Percentiles rank a stretch among this genome's conserved stretches.
These are phyloP conservation scores for Drosophila ercepeae DNA, from an alignment of 1,140 invertebrate species.

Conservation along the genomic window DNA sequence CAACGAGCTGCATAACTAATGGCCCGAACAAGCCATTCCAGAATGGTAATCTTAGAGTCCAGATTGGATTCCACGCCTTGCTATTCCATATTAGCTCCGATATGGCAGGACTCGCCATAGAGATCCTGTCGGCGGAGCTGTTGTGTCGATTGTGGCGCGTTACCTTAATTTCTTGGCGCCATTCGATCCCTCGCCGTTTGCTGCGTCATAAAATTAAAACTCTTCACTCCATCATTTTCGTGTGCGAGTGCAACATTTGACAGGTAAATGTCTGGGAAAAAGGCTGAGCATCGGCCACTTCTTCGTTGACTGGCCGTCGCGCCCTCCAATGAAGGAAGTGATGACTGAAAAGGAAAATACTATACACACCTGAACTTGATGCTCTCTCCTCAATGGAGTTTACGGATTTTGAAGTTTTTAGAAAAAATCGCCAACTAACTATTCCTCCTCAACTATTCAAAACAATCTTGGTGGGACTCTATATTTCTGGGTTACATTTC, in stretches of 20 bases:
- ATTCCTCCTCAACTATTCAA: too few relatives aligned
- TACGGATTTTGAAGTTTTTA: neutral
- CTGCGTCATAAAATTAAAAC: slow-evolving; percentile 81
- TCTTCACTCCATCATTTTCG: slow-evolving; percentile 82
- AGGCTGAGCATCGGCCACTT: slow-evolving; percentile 41
- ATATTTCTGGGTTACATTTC: too few relatives aligned
- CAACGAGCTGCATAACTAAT: slow-evolving; percentile 67
- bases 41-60: neutral
- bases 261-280: slow-evolving; percentile 80
- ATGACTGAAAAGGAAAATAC: neutral
- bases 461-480: too few relatives aligned
- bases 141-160: slow-evolving; percentile 77
- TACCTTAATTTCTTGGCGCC: slow-evolving; percentile 81
- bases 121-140: slow-evolving; percentile 20
- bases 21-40: slow-evolving; percentile 34
- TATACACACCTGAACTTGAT: neutral
- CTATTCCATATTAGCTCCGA: neutral
- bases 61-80: slow-evolving; percentile 1
- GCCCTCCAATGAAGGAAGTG: slow-evolving; percentile 35
- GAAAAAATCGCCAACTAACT: too few relatives aligned
- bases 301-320: slow-evolving; percentile 45
- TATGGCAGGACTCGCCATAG: neutral
- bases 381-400: slow-evolving; percentile 10
- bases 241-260: slow-evolving; percentile 80
- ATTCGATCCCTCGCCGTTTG: slow-evolving; percentile 61